phyloP scores from a whole-genome alignment of 2,113 vertebrate genomes.

The Carlito syrichta region DNA sequence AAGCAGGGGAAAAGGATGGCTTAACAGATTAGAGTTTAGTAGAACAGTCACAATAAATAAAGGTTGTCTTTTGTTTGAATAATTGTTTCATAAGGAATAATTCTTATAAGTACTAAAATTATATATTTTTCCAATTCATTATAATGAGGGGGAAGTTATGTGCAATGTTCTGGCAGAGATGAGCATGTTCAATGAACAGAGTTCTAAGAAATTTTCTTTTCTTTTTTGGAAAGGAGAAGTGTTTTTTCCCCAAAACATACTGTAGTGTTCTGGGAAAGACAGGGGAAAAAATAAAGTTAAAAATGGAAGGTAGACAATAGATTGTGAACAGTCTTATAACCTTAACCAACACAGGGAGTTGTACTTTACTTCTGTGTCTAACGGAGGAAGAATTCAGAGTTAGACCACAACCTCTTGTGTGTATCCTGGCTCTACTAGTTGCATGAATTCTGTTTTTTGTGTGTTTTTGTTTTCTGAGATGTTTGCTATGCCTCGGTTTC shows the following conservation, averaged over 20 bases:
- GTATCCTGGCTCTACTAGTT: not conserved
- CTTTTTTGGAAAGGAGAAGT: not conserved
- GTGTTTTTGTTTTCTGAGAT: not conserved
- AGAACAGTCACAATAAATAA: not conserved
- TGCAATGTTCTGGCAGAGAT: not conserved
- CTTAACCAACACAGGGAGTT: not conserved
- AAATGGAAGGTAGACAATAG: not conserved
- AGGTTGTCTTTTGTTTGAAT: not conserved
- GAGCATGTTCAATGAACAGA: not conserved
- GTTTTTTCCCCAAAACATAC: not conserved
- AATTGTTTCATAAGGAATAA: not conserved
- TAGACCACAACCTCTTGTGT: not conserved
- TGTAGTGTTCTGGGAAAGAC: not conserved
- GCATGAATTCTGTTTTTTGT: not conserved
- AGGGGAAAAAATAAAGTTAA: not conserved
- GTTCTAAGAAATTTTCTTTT: not conserved
- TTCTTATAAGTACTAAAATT: not conserved
- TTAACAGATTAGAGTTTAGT: not conserved
- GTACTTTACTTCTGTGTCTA: not conserved
- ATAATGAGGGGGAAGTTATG: not conserved
- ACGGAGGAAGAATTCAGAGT: not conserved
- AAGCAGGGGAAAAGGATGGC: accelerated
- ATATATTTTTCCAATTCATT: not conserved
- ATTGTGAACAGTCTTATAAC: not conserved
- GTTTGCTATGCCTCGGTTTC: not conserved